Evolutionary conservation across 1,140 invertebrate species (phyloP), one percentile per base, ranked within the genome.

Genomic region (Ditylenchus dipsaci): DNA sequence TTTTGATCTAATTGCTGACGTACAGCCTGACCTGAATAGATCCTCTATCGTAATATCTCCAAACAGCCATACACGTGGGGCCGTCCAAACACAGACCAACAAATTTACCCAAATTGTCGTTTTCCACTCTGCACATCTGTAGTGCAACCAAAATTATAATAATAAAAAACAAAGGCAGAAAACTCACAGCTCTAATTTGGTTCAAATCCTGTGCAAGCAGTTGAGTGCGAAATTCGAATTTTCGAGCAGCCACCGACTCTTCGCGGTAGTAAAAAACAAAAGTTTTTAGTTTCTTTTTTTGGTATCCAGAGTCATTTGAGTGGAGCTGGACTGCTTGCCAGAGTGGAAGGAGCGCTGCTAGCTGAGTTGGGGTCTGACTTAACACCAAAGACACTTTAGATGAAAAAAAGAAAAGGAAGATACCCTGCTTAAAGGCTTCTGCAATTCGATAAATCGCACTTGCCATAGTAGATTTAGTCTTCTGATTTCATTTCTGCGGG

Each of bases 41-140:
- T 33, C 68, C 68, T 19, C 68, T n/a, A 1, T 69, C 30, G 57
- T 69, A 69, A 68, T 60, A 69, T 7, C 68, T 30, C 68, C 68
- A 69, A n/a, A 69, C 42, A n/a, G 43, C 19, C 30, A 69, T 21
- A 27, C 21, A 72, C 88, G 64, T 53, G 1, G 79, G 78, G 0
- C 70, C 73, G 43, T 92, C 91, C 49, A 92, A 88, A 80, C 90
- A 92, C 0, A 91, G 88, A 0, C 91, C 91, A 26, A 93, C 88
- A 78, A 93, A 91, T 23, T 90, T 88, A 0, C 90, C 90, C 0
- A 91, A 90, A 79, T 94, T 93, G 83, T 92, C 91, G 69, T 92
- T 91, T 13, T 90, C 90, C 0, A 92, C 88, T 80, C 92, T 91
- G 23, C 90, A 86, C 26, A 90, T 90, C 65, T 78, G 23, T 11